Evolutionary conservation across 2,797 vertebrate species (phyloP).

Genomic region (Hydrocynus forskahlii): DNA sequence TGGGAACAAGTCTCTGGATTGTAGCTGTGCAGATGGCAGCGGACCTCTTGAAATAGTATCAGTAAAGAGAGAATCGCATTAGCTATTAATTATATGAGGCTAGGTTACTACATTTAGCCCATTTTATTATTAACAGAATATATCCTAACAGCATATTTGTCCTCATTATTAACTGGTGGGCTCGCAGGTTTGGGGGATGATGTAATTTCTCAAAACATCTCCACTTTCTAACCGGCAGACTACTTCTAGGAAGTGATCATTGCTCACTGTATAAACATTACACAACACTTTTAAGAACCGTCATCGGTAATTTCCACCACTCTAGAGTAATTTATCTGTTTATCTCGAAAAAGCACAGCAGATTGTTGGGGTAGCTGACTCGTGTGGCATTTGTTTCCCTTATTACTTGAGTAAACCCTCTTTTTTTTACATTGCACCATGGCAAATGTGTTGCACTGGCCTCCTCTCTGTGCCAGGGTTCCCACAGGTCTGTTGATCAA

Average conservation of each 20-base stretch:
- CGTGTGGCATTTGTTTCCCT: conserved; percentile 6
- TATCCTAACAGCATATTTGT: not conserved
- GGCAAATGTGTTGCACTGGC: conserved; percentile 44
- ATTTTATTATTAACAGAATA: not conserved
- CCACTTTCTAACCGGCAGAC: not conserved
- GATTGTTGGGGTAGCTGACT: conserved; percentile 12
- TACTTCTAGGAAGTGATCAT: not conserved
- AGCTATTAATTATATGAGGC: not conserved
- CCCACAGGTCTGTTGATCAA: conserved; percentile 48
- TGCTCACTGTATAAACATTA: not conserved
- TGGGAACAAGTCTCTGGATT: conserved; percentile 16
- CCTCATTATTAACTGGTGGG: not conserved
- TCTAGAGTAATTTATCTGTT: not conserved
- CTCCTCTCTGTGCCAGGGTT: conserved; percentile 20
- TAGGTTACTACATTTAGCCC: not conserved
- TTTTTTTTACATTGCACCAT: conserved; percentile 19
- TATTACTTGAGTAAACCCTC: not conserved
- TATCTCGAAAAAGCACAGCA: not conserved
- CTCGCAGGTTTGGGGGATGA: not conserved
- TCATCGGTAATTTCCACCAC: not conserved
- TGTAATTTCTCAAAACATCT: not conserved
- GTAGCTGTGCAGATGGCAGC: not conserved
- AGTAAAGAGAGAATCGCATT: not conserved
- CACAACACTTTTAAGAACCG: not conserved
- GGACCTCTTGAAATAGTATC: not conserved